Conservation (phyloP, 2,888 invertebrate genomes). For the Ochropacha duplaris region DNA sequence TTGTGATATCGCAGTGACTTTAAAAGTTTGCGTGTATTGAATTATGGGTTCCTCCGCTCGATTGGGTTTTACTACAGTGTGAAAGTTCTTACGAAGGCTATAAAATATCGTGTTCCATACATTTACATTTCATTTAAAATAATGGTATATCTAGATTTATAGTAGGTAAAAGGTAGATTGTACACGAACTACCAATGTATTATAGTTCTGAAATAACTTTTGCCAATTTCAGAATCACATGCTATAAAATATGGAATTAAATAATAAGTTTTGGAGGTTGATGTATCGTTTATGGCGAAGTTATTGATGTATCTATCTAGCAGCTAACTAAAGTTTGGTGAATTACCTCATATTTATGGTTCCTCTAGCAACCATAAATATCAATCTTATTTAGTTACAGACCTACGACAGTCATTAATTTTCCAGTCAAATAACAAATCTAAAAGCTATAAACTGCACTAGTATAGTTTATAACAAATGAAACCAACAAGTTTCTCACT, state of each 20-base stretch:
- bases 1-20: conserved; percentile 47
- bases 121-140: not conserved
- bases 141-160: not conserved
- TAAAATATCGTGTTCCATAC: conserved; percentile 1
- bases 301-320: not conserved
- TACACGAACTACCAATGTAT: not conserved
- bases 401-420: too few relatives aligned
- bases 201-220: not conserved
- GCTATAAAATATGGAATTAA: not conserved
- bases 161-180: not conserved
- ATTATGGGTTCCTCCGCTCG: conserved; percentile 60
- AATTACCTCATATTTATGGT: not conserved
- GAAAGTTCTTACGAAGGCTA: conserved; percentile 23
- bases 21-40: conserved; percentile 63
- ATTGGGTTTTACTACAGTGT: conserved; percentile 54
- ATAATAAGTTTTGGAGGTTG: not conserved
- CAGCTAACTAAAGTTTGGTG: not conserved
- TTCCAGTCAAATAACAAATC: too few relatives aligned
- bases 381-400: too few relatives aligned
- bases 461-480: too few relatives aligned
- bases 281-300: not conserved
- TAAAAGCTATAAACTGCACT: not conserved
- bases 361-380: too few relatives aligned
- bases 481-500: conserved; percentile 16
- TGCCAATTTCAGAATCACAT: not conserved